Evolutionary conservation across 2,888 invertebrate genomes (phyloP).

Genomic region (Synanthedon vespiformis): DNA sequence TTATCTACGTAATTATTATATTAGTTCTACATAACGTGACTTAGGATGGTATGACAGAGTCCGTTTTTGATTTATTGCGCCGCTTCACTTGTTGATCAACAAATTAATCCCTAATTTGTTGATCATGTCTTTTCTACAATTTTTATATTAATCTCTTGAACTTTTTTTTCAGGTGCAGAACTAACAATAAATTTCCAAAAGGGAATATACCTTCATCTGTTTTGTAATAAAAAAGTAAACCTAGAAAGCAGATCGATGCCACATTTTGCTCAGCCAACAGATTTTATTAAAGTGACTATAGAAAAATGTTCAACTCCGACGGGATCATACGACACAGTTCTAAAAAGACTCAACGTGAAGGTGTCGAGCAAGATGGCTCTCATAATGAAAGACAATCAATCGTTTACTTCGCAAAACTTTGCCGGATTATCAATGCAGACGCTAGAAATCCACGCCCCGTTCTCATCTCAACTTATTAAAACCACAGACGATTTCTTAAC

Average conservation of each 20-base stretch:
- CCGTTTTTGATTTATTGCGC: no score
- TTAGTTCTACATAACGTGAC: no score
- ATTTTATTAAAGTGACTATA: not conserved
- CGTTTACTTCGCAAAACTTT: not conserved
- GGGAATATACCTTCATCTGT: not conserved
- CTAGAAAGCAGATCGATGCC: not conserved
- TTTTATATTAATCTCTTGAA: no score
- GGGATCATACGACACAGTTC: not conserved
- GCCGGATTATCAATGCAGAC: not conserved
- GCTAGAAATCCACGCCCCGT: not conserved
- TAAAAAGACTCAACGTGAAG: not conserved
- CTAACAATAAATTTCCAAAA: not conserved
- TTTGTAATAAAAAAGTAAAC: not conserved
- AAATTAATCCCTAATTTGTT: no score
- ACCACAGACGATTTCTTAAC: not conserved
- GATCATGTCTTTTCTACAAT: no score
- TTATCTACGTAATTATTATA: no score
- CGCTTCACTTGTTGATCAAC: no score
- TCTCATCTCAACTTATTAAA: not conserved
- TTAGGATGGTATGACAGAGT: no score
- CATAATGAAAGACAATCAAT: not conserved
- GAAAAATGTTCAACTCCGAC: not conserved
- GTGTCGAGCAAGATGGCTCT: not conserved
- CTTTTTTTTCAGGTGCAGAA: not conserved
- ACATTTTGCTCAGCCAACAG: not conserved